Percentiles rank a stretch among this genome's conserved stretches.
These are phyloP conservation scores for Aporrectodea caliginosa DNA, from an alignment of 1,140 invertebrate genomes.

Conservation along the genomic window DNA sequence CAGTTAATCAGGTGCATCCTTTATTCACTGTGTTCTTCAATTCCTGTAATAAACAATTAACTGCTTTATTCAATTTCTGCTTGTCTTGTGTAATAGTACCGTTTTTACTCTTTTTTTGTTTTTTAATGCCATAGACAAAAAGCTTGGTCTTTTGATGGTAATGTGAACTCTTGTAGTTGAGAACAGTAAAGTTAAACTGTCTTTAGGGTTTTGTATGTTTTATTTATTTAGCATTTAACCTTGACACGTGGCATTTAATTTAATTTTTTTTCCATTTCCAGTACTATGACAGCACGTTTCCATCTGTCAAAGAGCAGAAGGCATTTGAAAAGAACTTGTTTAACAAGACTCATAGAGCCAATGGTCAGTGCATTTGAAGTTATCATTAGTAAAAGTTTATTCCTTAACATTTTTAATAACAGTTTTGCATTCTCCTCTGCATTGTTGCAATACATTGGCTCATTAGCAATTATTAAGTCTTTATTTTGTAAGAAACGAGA, in stretches of 20 bases:
- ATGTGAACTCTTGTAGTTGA: not conserved
- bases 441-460: too few relatives aligned
- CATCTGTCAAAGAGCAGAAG: conserved; percentile 90
- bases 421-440: too few relatives aligned
- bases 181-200: not conserved
- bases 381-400: too few relatives aligned
- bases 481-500: too few relatives aligned
- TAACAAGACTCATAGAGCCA: conserved; percentile 85
- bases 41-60: too few relatives aligned
- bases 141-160: not conserved
- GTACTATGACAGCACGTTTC: conserved; percentile 90
- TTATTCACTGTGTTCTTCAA: too few relatives aligned
- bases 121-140: not conserved
- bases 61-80: too few relatives aligned
- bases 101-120: not conserved
- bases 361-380: conserved; percentile 59
- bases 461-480: too few relatives aligned
- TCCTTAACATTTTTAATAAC: too few relatives aligned
- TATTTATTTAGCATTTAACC: not conserved
- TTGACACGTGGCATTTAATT: not conserved
- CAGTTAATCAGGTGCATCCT: too few relatives aligned
- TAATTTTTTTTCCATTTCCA: conserved; percentile 42
- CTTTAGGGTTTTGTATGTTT: not conserved
- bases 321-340: conserved; percentile 97
- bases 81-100: too few relatives aligned